These are phyloP conservation scores for Strigamia crassipes DNA, from an alignment of 2,888 invertebrate genomes.

Conservation along the genomic window DNA sequence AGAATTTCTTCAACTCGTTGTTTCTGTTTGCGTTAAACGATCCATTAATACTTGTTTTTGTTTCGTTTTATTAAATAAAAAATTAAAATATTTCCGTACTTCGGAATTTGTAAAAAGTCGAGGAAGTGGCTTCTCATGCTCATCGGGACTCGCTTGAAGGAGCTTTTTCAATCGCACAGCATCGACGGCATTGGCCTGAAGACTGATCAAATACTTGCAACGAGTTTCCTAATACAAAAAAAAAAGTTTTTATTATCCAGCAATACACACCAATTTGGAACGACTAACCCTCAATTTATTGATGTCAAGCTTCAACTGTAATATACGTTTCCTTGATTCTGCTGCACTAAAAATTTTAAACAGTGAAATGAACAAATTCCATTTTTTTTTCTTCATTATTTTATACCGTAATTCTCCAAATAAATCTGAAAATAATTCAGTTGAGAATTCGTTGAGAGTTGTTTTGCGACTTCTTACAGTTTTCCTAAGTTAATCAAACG, in stretches of 20 bases:
- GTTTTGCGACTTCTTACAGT: neutral
- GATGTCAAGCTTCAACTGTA: constrained; percentile 11
- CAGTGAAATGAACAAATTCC: neutral
- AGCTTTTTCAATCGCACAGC: constrained; percentile 37
- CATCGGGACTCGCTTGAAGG: neutral
- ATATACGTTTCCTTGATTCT: constrained; percentile 24
- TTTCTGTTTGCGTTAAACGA: neutral
- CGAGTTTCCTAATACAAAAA: constrained; percentile 1
- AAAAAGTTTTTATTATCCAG: neutral
- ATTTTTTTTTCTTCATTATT: neutral
- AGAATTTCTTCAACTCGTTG: constrained; percentile 36
- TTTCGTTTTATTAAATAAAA: neutral
- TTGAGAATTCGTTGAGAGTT: neutral
- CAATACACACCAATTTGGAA: neutral
- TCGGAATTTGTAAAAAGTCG: neutral
- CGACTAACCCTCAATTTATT: constrained; percentile 20
- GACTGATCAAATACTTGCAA: constrained; percentile 22
- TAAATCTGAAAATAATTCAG: neutral
- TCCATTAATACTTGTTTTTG: too few relatives aligned
- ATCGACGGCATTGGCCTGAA: constrained; percentile 37
- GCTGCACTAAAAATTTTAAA: constrained; percentile 13
- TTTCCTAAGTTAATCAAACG: neutral
- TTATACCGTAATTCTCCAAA: constrained; percentile 5
- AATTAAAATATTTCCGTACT: neutral
- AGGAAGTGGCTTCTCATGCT: neutral